A percentile compares a stretch with the other conserved stretches of the same genome.
These are phyloP conservation scores for Ptychobarbus kaznakovi DNA, from an alignment of 2,797 vertebrate genomes.

Conservation along the genomic window DNA sequence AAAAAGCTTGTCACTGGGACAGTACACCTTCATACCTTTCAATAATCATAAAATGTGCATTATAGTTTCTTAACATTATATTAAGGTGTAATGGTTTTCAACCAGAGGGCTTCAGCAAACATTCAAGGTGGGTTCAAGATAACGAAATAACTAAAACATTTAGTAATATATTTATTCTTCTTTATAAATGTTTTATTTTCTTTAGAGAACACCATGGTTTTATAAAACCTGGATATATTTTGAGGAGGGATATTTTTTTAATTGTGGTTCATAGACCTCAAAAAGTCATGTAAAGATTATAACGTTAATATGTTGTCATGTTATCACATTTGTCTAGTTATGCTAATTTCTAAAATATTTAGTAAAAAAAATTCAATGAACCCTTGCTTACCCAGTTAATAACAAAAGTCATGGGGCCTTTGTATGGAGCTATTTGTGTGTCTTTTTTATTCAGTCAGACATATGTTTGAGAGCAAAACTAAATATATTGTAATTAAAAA, in stretches of 20 bases:
- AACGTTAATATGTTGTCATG: too few relatives aligned
- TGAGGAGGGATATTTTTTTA: background rate
- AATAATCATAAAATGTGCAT: background rate
- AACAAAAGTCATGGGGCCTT: background rate
- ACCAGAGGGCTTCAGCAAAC: background rate
- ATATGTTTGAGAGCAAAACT: background rate
- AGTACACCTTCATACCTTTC: background rate
- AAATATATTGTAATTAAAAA: background rate
- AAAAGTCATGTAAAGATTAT: background rate
- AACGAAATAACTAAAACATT: background rate
- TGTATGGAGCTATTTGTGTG: background rate
- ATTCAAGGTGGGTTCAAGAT: background rate
- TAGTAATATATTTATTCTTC: background rate
- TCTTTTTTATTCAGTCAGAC: background rate
- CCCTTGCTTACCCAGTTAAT: background rate
- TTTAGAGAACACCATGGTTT: background rate
- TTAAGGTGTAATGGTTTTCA: background rate
- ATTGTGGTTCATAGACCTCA: background rate
- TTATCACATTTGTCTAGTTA: background rate
- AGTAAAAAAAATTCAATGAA: background rate
- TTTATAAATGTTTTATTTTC: background rate
- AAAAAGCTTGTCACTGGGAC: constrained; percentile 7
- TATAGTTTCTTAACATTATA: background rate
- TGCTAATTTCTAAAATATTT: background rate
- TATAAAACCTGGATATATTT: background rate